Evolutionary conservation across 2,113 vertebrate genomes (phyloP), one percentile per base, ranked within the genome.

Genomic region (Limanda limanda): DNA sequence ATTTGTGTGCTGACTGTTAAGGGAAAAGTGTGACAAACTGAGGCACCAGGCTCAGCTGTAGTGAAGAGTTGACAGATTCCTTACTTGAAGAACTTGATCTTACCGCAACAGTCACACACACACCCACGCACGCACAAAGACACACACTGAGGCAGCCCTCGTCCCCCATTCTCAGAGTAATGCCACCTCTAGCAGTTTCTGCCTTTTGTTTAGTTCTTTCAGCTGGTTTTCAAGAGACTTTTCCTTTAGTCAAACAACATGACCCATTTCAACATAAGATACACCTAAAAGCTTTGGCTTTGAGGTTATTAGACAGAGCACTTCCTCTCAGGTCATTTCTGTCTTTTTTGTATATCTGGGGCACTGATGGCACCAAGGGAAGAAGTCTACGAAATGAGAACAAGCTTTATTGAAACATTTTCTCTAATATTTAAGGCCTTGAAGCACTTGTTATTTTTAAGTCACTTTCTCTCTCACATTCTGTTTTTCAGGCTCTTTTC

Each of bases 251-350:
- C 83, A 74, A 31, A 85, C 62, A 62, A 67, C 81, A 25, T 89
- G 91, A 90, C 89, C 92, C 52, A 89, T 85, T 87, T 89, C 70
- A 74, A 69, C 64, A 86, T 74, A 90, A 89, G 84, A 83, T 85
- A 85, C 84, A 86, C 88, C 86, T 85, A 74, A 91, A 82, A 87
- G 87, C 83, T 81, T 74, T 58, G 77, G 78, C 76, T 85, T 75
- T 82, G 63, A 87, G 74, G 63, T 74, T 61, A 48, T 42, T 48
- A 66, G 31, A 78, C 52, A 69, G 64, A 87, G 72, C 76, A 57
- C 56, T 23, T 56, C 59, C 27, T 69, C 62, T 64, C 48, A 27
- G 60, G 74, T 82, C 48, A 69, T 59, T 18, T 20, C 25, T 63
- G 18, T 45, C 71, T 72, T 40, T 0, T 61, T 25, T 64, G 18